These are phyloP conservation scores for Agrochola circellaris DNA, from an alignment of 2,888 invertebrate genomes.

Conservation along the genomic window DNA sequence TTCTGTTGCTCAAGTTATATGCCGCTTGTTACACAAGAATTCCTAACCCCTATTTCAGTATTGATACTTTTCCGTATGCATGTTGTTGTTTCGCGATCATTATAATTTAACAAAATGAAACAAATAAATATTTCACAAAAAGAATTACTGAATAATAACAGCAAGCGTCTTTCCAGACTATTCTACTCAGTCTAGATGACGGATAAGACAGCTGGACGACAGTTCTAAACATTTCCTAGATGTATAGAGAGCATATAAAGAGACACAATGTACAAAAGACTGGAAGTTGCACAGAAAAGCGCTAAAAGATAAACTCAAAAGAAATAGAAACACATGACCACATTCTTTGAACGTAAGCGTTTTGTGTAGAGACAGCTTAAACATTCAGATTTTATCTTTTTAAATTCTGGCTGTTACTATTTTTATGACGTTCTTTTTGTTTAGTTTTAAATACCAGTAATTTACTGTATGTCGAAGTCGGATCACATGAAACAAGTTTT, in stretches of 20 bases:
- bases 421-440: neutral
- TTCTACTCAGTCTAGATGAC: neutral
- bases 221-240: neutral
- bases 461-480: neutral
- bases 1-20: neutral
- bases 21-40: neutral
- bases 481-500: neutral
- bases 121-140: neutral
- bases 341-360: slow-evolving; percentile 43
- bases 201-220: neutral
- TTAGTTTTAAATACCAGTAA: neutral
- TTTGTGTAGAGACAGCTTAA: slow-evolving; percentile 44
- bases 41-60: neutral
- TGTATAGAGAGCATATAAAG: slow-evolving; percentile 6
- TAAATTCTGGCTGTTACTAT: neutral
- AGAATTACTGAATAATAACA: neutral
- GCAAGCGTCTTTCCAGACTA: neutral
- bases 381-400: neutral
- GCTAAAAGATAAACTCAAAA: slow-evolving; percentile 52
- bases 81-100: neutral
- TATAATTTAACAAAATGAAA: neutral
- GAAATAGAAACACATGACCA: slow-evolving; percentile 43
- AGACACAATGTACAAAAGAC: slow-evolving; percentile 35
- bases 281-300: slow-evolving; percentile 39
- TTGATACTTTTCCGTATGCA: neutral